Evolutionary conservation across 2,113 vertebrate species (phyloP), one percentile per base, ranked within the genome.

Genomic region (Petrocephalus zakoni): DNA sequence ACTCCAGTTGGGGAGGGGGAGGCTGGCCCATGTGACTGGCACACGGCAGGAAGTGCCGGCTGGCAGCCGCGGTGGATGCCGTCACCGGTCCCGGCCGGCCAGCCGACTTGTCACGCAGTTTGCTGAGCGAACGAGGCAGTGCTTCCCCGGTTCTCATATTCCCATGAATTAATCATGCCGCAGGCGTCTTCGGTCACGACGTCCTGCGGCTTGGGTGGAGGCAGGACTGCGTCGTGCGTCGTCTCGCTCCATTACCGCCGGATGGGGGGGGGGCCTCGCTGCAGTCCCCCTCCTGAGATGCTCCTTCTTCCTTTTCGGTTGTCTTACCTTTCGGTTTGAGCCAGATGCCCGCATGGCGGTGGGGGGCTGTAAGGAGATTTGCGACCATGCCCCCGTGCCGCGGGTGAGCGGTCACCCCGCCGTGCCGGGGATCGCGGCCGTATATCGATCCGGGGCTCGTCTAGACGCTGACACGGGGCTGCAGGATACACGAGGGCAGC

Each of bases 121-220:
- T 56, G 75, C 64, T 86, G 87, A 84, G 58, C 86, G 88, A 51
- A 85, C 87, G 34, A 6, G 52, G 17, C 85, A 55, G 78, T 89
- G 90, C 89, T 92, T 93, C 91, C 92, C 86, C 85, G 90, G 90
- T 68, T 92, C 94, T 94, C 92, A 90, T 93, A 90, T 95, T 95
- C 93, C 93, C 93, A 90, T 96, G 93, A 96, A 96, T 96, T 95
- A 95, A 93, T 92, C 92, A 96, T 90, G 91, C 91, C 89, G 87
- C 85, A 34, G 90, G 91, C 90, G 64, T 88, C 91, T 89, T 9
- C 88, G 87, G 89, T 89, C 92, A 87, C 90, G 88, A 91, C 90
- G 55, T 86, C 86, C 90, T 87, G 87, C 88, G 75, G 90, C 91
- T 93, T 75, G 89, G 88, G 89, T 91, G 92, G 90, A 92, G 90